Base-by-base conservation (phyloP, 2,888 invertebrate species). In the Cephus runcator region DNA sequence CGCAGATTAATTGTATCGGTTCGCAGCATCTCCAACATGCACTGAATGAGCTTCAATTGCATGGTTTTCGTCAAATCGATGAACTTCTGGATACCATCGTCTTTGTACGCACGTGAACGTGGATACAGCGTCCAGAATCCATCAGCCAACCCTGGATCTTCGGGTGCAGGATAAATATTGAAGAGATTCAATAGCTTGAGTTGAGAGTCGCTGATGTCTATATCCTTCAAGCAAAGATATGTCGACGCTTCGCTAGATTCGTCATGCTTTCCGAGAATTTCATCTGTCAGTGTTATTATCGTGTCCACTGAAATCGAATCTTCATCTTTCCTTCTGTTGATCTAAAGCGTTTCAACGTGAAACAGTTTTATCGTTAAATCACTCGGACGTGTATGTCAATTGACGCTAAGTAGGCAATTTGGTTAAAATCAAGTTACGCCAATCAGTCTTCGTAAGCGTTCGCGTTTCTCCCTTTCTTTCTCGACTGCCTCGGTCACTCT, bases 171-270 rank as follows among this genome's bases (percentile, higher is more conserved):
- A 80, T 83, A 88, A 40, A 76, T 73, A 12, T 83, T 84, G 34
- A 81, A 82, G 6, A 88, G 80, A 80, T 88, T 84, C 23, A 79
- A 76, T 11, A 88, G 77, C 77, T 87, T 86, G 11, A 88, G 75
- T 75, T 86, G 81, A 3, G 88, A 88, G 76, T 90, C 88, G 69
- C 87, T 89, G 71, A 87, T 84, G 11, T 85, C 86, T 40, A 87
- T 83, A 34, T 85, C 82, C 75, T 81, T 83, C 23, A 87, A 82
- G 69, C 86, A 86, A n/a, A 83, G 79, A 73, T 85, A 77, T 12
- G 77, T 75, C 34, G 81, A 80, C 34, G 81, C 83, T 75, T 86
- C 83, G 40, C 79, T 82, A 31, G 82, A 81, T 23, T 68, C 69
- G 6, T 76, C 77, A 1, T 76, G 76, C 11, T 34, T 23, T 1